Base-by-base conservation (phyloP, 2,113 vertebrate genomes). In the Cromileptes altivelis region DNA sequence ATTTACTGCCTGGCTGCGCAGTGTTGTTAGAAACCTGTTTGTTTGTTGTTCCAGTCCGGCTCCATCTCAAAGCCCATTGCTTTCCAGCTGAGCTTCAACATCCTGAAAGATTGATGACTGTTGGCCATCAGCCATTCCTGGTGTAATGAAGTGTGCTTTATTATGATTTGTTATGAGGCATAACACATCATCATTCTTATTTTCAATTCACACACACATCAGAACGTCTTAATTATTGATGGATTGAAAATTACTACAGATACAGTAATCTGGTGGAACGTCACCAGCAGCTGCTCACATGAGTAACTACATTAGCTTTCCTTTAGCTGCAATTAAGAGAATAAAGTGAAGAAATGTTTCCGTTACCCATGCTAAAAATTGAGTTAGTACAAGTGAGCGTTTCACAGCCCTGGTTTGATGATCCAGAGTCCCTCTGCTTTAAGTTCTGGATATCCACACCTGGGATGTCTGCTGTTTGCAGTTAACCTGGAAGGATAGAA, bases 121-220 rank as follows among this genome's bases (percentile, higher is more conserved):
- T 57, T 85, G 88, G 89, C 89, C 89, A 76, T 86, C 71, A 86
- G 83, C 76, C 69, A 78, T 75, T 84, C 64, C 67, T 78, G 75
- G 77, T 58, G 82, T 95, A 93, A 93, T 93, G 76, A 87, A 86
- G 77, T 64, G 72, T 88, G 80, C 74, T 88, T 92, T 84, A 88
- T 89, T 92, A 84, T 89, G 85, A 93, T 91, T 93, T 89, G 81
- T 88, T 81, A 75, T 65, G 69, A 80, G 42, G 37, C 74, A 80
- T 70, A 79, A 71, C 55, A 45, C 64, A 57, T 57, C 82, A 89
- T 92, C 74, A 57, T 78, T 84, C 77, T 82, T 87, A 25, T 86
- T 91, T 90, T 65, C 75, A 81, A 56, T 87, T 81, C 74, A 61
- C 72, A 72, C 55, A 56, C 73, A 82, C 75, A 91, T 91, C 80